Evolutionary conservation across 2,797 vertebrate genomes (phyloP), one percentile per base, ranked within the genome.

Genomic region (Paratrypauchen microcephalus): DNA sequence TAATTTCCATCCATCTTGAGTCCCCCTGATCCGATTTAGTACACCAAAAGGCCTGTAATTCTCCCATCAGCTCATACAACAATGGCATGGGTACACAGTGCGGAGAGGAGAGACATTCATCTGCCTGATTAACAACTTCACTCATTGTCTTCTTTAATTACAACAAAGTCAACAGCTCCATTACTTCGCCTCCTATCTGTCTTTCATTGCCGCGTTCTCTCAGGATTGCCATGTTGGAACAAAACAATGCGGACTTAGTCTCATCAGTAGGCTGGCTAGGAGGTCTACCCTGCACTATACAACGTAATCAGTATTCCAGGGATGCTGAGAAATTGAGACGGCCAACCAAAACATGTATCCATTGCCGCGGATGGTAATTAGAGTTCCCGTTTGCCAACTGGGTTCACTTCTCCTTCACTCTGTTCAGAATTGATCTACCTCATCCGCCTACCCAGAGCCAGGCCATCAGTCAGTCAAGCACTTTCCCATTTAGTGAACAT

Each of bases 71-170:
- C 84, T 85, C 80, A 1, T 41, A 16, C 63, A 83, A 66, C 70
- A 76, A 70, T 75, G 36, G 72, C 57, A 72, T 82, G 72, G 66
- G 68, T 68, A 65, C 69, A 81, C 71, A 83, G 82, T 75, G 66
- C 75, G 70, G 83, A 70, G 71, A 68, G 69, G 23, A 32, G 72
- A 87, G 78, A 83, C 84, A 83, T 82, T 82, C 79, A 86, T 88
- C 84, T 80, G 83, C 59, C 77, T 83, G 87, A 84, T 89, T 88
- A 88, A 88, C 85, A 90, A 85, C 86, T 88, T 84, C 82, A 84
- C 69, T 85, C 81, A 86, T 83, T 87, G 87, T 89, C 84, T 83
- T 83, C 78, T 86, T 88, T 90, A 91, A 91, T 91, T 89, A 89
- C 83, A 88, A 86, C 83, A 78, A 88, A 88, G 82, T 86, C 87